Percentiles rank a stretch among this genome's conserved stretches.
Evolutionary conservation across 2,797 vertebrate species (phyloP).

Genomic region (Gymnocypris eckloni): DNA sequence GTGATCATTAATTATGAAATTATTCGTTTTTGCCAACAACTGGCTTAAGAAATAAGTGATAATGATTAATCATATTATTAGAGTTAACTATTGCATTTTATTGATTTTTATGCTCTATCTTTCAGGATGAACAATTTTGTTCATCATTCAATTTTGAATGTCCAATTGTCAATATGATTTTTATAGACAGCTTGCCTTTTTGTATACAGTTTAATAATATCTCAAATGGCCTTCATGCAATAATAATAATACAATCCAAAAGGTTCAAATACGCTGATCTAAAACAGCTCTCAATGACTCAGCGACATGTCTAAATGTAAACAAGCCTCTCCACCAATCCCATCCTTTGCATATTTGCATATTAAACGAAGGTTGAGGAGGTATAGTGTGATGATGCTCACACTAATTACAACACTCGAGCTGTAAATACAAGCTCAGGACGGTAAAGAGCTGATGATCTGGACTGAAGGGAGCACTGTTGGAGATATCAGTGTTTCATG

Average conservation of each 20-base stretch:
- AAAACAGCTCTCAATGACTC: background rate
- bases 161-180: constrained; percentile 1
- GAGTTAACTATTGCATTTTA: background rate
- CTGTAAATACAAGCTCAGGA: background rate
- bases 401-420: background rate
- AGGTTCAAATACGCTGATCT: background rate
- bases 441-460: background rate
- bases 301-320: constrained; percentile 4
- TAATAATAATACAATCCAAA: background rate
- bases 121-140: background rate
- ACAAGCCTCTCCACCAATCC: background rate
- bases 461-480: background rate
- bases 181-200: background rate
- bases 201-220: background rate
- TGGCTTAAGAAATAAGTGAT: background rate
- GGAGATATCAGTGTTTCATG: too few species aligned
- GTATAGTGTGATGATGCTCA: background rate
- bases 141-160: background rate
- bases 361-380: background rate
- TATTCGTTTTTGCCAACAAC: background rate
- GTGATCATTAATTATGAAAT: background rate
- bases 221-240: background rate
- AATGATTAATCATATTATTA: background rate
- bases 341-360: background rate
- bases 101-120: background rate